These are phyloP conservation scores for Pseudomyrmex gracilis DNA, from an alignment of 1,140 invertebrate genomes.

Conservation along the genomic window DNA sequence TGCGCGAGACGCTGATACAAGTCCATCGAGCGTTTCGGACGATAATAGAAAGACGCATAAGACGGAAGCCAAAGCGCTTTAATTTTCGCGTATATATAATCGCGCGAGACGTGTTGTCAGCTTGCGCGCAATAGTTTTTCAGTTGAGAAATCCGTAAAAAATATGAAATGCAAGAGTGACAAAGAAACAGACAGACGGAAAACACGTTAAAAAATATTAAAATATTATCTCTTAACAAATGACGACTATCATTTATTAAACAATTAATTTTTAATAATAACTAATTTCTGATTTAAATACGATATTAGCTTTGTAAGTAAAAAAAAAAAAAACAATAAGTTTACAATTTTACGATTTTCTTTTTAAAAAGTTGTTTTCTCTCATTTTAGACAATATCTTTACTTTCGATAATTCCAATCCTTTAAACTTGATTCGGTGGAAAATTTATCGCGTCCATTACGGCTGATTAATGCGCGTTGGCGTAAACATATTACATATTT, in stretches of 20 bases:
- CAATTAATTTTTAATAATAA: no score
- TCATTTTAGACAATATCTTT: no score
- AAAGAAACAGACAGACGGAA: neutral
- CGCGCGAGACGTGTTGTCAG: slow-evolving; percentile 10
- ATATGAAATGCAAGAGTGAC: slow-evolving; percentile 18
- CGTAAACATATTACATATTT: slow-evolving; percentile 3
- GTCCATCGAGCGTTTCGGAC: slow-evolving; percentile 46
- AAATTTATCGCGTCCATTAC: neutral
- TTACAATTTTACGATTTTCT: no score
- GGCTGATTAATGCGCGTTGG: neutral
- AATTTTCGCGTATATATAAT: slow-evolving; percentile 60
- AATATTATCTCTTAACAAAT: slow-evolving; percentile 5
- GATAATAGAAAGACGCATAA: slow-evolving; percentile 10
- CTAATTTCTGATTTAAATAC: no score
- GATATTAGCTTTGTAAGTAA: no score
- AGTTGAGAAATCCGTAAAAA: slow-evolving; percentile 37
- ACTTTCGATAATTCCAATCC: no score
- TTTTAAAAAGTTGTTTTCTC: no score
- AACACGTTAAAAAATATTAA: slow-evolving; percentile 46
- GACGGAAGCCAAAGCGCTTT: neutral
- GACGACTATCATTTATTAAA: no score
- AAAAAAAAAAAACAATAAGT: no score
- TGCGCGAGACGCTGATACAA: slow-evolving; percentile 40
- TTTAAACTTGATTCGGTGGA: no score
- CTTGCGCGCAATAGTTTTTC: slow-evolving; percentile 9